phyloP scores from a whole-genome alignment of 2,797 vertebrate genomes.

The Sphenopsis melanotis region DNA sequence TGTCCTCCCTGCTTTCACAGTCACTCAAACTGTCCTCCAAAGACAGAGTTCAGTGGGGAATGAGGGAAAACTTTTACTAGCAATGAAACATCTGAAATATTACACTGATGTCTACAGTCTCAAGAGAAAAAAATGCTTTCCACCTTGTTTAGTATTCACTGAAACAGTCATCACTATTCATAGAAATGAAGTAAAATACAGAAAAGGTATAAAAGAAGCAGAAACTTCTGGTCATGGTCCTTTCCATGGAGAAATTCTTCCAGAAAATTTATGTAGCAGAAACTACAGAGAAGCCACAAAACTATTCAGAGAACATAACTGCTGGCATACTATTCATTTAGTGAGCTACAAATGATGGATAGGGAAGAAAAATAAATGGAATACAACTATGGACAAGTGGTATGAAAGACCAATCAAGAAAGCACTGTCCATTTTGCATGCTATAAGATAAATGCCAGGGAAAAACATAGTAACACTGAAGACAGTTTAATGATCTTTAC shows the following conservation, averaged over 20 bases:
- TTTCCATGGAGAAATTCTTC: not conserved
- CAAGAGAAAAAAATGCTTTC: not conserved
- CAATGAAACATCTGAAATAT: not conserved
- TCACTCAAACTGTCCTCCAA: not conserved
- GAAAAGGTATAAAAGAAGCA: not conserved
- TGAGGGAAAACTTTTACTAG: not conserved
- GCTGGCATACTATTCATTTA: not conserved
- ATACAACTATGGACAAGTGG: not conserved
- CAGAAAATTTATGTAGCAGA: not conserved
- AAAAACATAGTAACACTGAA: not conserved
- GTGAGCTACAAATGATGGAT: not conserved
- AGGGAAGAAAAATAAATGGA: not conserved
- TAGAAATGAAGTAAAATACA: not conserved
- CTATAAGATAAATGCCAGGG: not conserved
- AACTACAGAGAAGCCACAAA: not conserved
- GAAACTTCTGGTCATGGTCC: not conserved
- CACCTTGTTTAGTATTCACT: not conserved
- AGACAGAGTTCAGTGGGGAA: not conserved
- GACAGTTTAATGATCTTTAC: not conserved
- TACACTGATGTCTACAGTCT: not conserved
- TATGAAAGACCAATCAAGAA: not conserved
- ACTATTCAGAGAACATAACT: not conserved
- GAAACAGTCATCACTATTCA: not conserved
- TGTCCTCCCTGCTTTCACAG: not conserved
- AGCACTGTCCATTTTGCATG: not conserved